Base-by-base conservation (phyloP, 2,113 vertebrate species). In the Mustela nigripes region DNA sequence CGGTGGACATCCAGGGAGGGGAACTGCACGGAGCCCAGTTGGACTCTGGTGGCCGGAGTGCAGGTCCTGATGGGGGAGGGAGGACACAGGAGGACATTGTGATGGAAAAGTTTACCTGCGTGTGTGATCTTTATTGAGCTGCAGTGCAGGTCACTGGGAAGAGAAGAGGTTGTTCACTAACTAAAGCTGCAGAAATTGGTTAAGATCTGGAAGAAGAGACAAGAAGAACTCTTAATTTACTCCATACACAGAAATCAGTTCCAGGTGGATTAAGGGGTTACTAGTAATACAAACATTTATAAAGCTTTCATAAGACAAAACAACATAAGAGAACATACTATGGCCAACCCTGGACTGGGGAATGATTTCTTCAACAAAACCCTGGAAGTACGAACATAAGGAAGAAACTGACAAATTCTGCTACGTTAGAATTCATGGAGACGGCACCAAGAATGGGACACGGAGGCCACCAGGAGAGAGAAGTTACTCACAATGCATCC, bases 31-130 rank as follows among this genome's bases (percentile, higher is more conserved):
- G 50, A 6, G 15, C 33, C 2, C 4, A 0, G 10, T 3, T 19
- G 24, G 15, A 1, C 45, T 31, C 60, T 78, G 31, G 63, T 33
- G 63, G n/a, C 24, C 0, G 0, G 48, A 45, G 26, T 39, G 45
- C 5, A 15, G 73, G n/a, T 22, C 7, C 60, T 76, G 65, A 21
- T 2, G 7, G 24, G 0, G 1, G 36, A 69, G 82, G 60, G 15
- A 48, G 24, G 4, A 1, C 16, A 7, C 8, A 9, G 11, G 83
- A 21, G 69, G 53, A 7, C 11, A 26, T 28, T 0, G 6, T 1
- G 6, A 6, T 2, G 16, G 4, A 1, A 16, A n/a, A 3, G 39
- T 21, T 14, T 11, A 33, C 10, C 15, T 1, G 31, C 1, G 0
- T 5, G 5, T 7, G 10, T n/a, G 53, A n/a, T 15, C 62, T 21